A percentile compares a stretch with the other conserved stretches of the same genome.
Evolutionary conservation across 2,888 invertebrate species (phyloP).

Genomic region (Pammene aurita): DNA sequence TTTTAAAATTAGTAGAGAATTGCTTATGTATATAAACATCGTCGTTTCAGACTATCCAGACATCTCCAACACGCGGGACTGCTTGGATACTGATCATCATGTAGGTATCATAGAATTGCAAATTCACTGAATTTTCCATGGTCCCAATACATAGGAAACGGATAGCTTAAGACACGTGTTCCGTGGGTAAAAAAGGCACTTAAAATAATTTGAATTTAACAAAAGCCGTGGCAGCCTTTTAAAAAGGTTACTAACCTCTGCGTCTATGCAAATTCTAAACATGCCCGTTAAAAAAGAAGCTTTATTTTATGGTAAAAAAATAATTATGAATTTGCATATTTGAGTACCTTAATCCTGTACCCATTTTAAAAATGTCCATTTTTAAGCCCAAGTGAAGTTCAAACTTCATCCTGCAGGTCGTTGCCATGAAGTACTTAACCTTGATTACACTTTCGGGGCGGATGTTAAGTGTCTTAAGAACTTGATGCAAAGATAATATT

Average conservation of each 20-base stretch:
- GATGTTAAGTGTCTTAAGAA: neutral
- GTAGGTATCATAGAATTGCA: neutral
- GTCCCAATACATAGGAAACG: neutral
- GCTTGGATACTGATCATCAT: neutral
- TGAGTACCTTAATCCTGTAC: neutral
- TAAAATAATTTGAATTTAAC: no score
- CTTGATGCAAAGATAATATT: neutral
- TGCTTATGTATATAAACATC: no score
- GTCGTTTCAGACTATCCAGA: neutral
- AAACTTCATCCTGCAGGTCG: neutral
- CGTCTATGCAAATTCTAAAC: neutral
- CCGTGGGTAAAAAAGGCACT: no score
- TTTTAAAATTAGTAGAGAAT: no score
- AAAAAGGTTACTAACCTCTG: neutral
- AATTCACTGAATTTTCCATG: neutral
- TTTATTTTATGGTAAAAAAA: constrained; percentile 15
- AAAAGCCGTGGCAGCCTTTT: neutral
- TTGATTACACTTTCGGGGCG: neutral
- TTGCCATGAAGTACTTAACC: constrained; percentile 1
- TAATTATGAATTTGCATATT: constrained; percentile 8
- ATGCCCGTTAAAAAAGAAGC: constrained; percentile 1
- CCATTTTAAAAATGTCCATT: neutral
- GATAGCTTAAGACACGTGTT: neutral
- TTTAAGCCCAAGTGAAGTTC: neutral
- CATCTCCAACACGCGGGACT: neutral